Percentiles rank a stretch among this genome's conserved stretches.
Evolutionary conservation across 2,888 invertebrate genomes (phyloP).

Genomic region (Ephialtes manifestator): DNA sequence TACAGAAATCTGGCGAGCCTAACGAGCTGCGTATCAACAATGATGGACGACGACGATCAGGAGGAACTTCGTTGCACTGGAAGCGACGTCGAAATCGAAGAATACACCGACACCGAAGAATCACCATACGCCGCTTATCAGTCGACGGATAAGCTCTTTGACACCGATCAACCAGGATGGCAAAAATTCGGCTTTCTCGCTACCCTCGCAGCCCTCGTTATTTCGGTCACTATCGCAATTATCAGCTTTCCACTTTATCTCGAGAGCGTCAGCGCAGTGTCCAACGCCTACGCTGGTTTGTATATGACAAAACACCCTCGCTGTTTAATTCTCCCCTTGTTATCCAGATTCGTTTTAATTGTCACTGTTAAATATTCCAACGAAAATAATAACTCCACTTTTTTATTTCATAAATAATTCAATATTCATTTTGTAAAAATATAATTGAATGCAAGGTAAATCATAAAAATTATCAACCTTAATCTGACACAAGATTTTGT

Average conservation of each 20-base stretch:
- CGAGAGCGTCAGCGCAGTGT: constrained; percentile 82
- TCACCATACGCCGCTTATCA: constrained; percentile 82
- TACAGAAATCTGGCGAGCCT: constrained; percentile 70
- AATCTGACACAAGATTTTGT: too few species aligned
- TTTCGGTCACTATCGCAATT: constrained; percentile 86
- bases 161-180: constrained; percentile 81
- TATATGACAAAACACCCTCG: neutral
- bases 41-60: constrained; percentile 84
- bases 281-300: constrained; percentile 83
- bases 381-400: neutral
- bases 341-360: too few species aligned
- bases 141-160: constrained; percentile 81
- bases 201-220: constrained; percentile 85
- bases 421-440: too few species aligned
- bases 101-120: constrained; percentile 83
- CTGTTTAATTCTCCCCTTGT: neutral
- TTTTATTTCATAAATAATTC: too few species aligned
- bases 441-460: too few species aligned
- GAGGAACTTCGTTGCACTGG: constrained; percentile 82
- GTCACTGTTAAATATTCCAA: neutral
- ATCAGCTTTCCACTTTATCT: constrained; percentile 87
- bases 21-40: constrained; percentile 78
- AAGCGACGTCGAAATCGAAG: constrained; percentile 83
- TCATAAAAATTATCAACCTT: too few species aligned
- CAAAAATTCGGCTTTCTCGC: constrained; percentile 86